Base-by-base conservation (phyloP, 2,797 vertebrate species). In the Cirrhinus mrigala region DNA sequence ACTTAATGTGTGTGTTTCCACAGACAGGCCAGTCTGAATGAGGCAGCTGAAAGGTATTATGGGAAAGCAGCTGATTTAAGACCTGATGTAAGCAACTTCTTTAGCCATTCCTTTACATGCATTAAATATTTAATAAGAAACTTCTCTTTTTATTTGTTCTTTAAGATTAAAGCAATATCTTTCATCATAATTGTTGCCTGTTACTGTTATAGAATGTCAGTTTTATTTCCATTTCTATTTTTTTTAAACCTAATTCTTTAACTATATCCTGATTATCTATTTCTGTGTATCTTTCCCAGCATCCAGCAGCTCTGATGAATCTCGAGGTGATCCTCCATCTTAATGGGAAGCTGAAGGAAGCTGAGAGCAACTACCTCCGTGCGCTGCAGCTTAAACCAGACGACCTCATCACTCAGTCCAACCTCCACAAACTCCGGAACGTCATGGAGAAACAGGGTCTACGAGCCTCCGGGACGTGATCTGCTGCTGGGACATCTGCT, bases 371-470 rank as follows among this genome's bases (percentile, higher is more conserved):
- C 94, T 99, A 99, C 94, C 97, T 99, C 91, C 94, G 95, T 89
- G 98, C 98, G 2, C 97, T 99, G 85, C 96, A 96, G 85, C 97
- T 99, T 91, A 99, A 99, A 91, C 98, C 98, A 0, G 97, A 99
- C 40, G 98, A 99, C 87, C 91, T 95, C 92, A 99, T 99, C 94
- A 99, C 98, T 15, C 98, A 98, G 92, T 99, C 98, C 82, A 99
- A 99, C 91, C 94, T 99, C 89, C 98, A 97, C 70, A 99, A 99
- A 92, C 94, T 99, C 81, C 98, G 97, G 98, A 99, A 99, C 92
- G 98, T 99, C 93, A 99, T 99, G 97, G 97, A 99, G 92, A 99
- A 98, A 87, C 97, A 98, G 95, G 97, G 98, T 89, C 92, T 99
- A 90, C 97, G 96, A 94, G 97, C 91, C n/a, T n/a, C 85, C 0